Base-by-base conservation (phyloP, 2,888 invertebrate genomes). In the Apamea anceps region DNA sequence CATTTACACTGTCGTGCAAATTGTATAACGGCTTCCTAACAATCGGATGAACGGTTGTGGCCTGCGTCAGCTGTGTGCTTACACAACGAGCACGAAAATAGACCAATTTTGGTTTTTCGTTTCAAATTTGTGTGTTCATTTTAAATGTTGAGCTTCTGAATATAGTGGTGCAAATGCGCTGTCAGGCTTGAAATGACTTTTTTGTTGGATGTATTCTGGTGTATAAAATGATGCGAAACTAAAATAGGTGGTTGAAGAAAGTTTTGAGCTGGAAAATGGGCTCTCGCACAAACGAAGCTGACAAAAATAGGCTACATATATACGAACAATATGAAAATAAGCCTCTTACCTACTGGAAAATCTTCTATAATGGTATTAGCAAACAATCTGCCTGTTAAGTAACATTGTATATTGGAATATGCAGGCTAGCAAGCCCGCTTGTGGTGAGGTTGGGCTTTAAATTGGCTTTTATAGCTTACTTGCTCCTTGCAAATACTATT, bases 1-100 rank as follows among this genome's bases (percentile, higher is more conserved):
- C 86, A 86, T 88, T 89, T 87, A 89, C 90, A 89, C 86, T 86
- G 82, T 83, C 85, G 83, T 84, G 88, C 85, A 89, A 88, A 88
- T 88, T 87, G 79, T 87, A 70, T 85, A 87, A 81, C 81, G 80
- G 81, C 71, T 77, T 71, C 82, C 87, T 88, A 88, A 86, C 89
- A 85, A 87, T 87, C 80, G 87, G 75, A 85, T 87, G 86, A 87
- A 85, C 80, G 82, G 77, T 48, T 89, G 89, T n/a, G 89, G 88
- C 76, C 78, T 67, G 84, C 77, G 87, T 86, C 89, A 89, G 89
- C 89, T 89, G 89, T 72, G 70, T 77, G 73, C 65, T 76, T 85
- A 84, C 82, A 85, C 66, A 68, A 75, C 78, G 72, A 70, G 81
- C 77, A 70, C 62, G 84, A 87, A 89, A 86, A 88, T 88, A 84